Evolutionary conservation across 2,888 invertebrate species (phyloP), one percentile per base, ranked within the genome.

Genomic region (Resseliella maxima): DNA sequence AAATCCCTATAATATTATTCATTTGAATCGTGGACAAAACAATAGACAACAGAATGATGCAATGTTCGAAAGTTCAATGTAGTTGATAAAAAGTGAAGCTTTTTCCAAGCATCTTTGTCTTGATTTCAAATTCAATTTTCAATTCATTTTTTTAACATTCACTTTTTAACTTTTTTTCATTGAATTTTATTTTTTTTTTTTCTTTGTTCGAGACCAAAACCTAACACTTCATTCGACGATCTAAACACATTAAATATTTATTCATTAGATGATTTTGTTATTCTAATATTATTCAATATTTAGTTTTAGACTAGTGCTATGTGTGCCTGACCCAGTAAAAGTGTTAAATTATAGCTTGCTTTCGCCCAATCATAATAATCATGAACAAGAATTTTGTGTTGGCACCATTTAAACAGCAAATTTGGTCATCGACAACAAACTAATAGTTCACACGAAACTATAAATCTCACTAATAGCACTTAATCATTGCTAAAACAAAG

Each of bases 21-120:
- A 86, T 27, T 18, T 18, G 15, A 81, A 45, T 1, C 83, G n/a
- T n/a, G 38, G 36, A 35, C 81, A 81, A 83, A 83, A 38, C 41
- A 12, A 85, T 85, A 85, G 45, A 45, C 38, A 38, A 24, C 41
- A 27, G 5, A 85, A 31, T 72, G 31, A 72, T 35, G 5, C 12
- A 27, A 36, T 81, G 35, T n/a, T 83, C 21, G 1, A 8, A n/a
- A 83, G n/a, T 83, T n/a, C n/a, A 83, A 83, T n/a, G n/a, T 83
- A 83, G 83, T 83, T 83, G 83, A 83, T 83, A 83, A 36, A 83
- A 83, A 83, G 83, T 38, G 83, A 38, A 31, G 6, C n/a, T n/a
- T 59, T n/a, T 12, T 31, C 15, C 31, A 31, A 18, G 35, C 35
- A 31, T 72, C 2, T 72, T 72, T 35, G 31, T 31, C 31, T 2